Evolutionary conservation across 1,140 invertebrate genomes (phyloP).

Genomic region (Pectinophora gossypiella): DNA sequence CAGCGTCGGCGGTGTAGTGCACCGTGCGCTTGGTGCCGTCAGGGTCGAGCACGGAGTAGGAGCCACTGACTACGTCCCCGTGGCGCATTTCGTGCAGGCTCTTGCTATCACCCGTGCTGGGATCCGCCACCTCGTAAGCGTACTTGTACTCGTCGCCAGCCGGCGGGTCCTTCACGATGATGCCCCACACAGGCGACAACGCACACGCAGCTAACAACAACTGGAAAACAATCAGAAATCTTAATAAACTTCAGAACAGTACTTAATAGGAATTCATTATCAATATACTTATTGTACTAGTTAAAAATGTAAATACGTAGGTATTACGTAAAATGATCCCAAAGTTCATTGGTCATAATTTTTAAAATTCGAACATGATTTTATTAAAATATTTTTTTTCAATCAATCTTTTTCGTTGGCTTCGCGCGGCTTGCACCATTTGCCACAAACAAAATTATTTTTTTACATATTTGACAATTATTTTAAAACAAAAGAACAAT

Average conservation of each 20-base stretch:
- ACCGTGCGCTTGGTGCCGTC: conserved; percentile 82
- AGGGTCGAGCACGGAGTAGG: conserved; percentile 77
- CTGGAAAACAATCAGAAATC: conserved; percentile 30
- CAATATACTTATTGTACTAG: too few species aligned
- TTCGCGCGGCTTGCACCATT: too few species aligned
- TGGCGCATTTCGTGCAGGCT: conserved; percentile 76
- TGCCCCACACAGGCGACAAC: conserved; percentile 28
- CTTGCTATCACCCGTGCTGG: conserved; percentile 77
- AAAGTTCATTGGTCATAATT: too few species aligned
- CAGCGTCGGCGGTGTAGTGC: conserved; percentile 82
- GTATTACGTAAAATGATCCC: too few species aligned
- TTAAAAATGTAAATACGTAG: too few species aligned
- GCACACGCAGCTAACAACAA: conserved; percentile 26
- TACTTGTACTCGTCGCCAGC: conserved; percentile 67
- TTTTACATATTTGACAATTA: too few species aligned
- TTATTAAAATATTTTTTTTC: too few species aligned
- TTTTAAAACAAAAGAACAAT: too few species aligned
- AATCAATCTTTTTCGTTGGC: too few species aligned
- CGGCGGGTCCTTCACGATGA: conserved; percentile 56
- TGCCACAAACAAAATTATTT: too few species aligned
- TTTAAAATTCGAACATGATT: too few species aligned
- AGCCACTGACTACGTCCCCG: conserved; percentile 77
- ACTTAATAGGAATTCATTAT: too few species aligned
- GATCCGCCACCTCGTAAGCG: conserved; percentile 74
- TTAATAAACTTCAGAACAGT: background rate